A percentile compares a stretch with the other conserved stretches of the same genome.
Evolutionary conservation across 1,140 invertebrate genomes (phyloP).

Genomic region (Amyelois transitella): DNA sequence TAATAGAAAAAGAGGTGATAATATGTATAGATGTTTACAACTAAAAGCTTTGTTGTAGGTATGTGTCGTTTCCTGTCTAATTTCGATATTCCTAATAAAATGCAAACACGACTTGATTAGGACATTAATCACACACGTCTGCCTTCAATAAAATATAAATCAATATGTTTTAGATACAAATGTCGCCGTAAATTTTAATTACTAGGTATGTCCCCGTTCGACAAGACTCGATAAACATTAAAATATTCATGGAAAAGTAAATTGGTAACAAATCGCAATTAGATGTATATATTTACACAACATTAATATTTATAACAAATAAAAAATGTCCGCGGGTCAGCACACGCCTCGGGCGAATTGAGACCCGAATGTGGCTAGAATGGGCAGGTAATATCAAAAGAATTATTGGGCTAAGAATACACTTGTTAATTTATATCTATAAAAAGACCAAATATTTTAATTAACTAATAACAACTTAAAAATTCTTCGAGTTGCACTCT

Average conservation of each 20-base stretch:
- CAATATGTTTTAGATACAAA: background rate
- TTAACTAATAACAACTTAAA: background rate
- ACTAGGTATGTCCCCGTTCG: slow-evolving; percentile 4
- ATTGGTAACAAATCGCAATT: slow-evolving; percentile 46
- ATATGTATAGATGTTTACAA: no score
- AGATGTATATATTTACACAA: slow-evolving; percentile 54
- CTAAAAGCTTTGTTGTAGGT: background rate
- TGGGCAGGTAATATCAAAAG: slow-evolving; percentile 17
- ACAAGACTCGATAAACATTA: slow-evolving; percentile 23
- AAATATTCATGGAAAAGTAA: slow-evolving; percentile 32
- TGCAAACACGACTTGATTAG: background rate
- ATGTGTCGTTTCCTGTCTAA: background rate
- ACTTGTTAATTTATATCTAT: background rate
- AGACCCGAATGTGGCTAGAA: background rate
- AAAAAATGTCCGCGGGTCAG: slow-evolving; percentile 25
- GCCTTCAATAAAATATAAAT: background rate
- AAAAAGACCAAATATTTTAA: background rate
- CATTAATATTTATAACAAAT: slow-evolving; percentile 30
- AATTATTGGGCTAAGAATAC: slow-evolving; percentile 11
- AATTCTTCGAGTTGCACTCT: slow-evolving; percentile 1
- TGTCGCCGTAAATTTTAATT: slow-evolving; percentile 17
- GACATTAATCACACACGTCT: background rate
- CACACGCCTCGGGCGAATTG: slow-evolving; percentile 18
- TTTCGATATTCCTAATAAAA: background rate
- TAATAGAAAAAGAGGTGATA: background rate